Base-by-base conservation (phyloP, 92 coral and sea anemone genomes). In the Phenganax stokvisi region DNA sequence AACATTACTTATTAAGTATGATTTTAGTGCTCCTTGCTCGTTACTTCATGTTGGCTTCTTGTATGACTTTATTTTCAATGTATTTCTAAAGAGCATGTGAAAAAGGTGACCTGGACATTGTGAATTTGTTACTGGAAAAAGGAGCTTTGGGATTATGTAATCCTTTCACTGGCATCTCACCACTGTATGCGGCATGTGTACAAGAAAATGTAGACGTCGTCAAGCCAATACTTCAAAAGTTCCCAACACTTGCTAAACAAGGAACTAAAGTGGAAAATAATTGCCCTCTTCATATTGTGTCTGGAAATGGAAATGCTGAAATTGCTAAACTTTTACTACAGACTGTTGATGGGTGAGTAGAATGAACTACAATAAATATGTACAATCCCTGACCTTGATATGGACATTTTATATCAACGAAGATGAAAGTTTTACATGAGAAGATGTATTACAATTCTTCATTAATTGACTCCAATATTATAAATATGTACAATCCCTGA, bases 121-220 rank as follows among this genome's bases (percentile, higher is more conserved):
- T 84, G 12, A 86, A 92, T n/a, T 88, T 92, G 17, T 93, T 96
- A 0, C 84, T 96, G 53, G 77, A 66, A 3, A 64, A 82, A 61
- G 97, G 97, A 54, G 99, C 97, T 1, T 88, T 88, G 81, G 96
- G 97, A 12, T 82, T 89, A 0, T 87, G 91, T 2, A 90, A 92
- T 84, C 81, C 91, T 4, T 87, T 87, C 83, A 96, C 90, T 56
- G 99, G 99, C n/a, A 89, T 90, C 51, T 81, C 99, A 5, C 99
- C 99, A 1, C 90, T 96, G 54, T 92, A 96, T 83, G 99, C 91
- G 15, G 90, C 99, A 3, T 90, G 92, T 56, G 80, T 84, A 60
- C 83, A 89, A 9, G 84, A 89, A 6, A 92, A 92, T 66, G 88
- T 87, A 16, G 94, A 96, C n/a, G 86, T 94, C 58, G 92, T 91